phyloP scores from a whole-genome alignment of 2,888 invertebrate species.

The Adela reaumurella region DNA sequence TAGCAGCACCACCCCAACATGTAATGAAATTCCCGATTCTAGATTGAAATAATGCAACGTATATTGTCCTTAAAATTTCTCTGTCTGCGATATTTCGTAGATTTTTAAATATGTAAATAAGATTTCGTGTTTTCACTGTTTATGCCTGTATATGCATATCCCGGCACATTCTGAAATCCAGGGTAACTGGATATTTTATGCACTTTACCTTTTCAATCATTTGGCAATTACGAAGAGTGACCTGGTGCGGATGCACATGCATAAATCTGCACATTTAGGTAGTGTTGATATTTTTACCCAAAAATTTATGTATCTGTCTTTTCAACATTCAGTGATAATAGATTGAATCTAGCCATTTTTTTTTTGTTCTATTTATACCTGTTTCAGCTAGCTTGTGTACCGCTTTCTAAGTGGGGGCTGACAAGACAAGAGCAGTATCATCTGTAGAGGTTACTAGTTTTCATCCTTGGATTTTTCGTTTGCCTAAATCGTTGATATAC shows the following conservation, averaged over 20 bases:
- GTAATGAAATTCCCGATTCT: not conserved
- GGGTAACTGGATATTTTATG: not conserved
- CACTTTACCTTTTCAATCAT: not conserved
- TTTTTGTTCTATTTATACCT: not conserved
- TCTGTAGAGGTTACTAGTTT: not conserved
- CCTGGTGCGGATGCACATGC: not conserved
- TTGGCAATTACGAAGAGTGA: not conserved
- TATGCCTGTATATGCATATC: not conserved
- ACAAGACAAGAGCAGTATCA: not conserved
- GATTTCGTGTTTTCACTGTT: not conserved
- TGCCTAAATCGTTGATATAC: not conserved
- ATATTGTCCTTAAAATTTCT: not conserved
- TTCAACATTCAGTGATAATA: not conserved
- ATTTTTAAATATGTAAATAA: constrained; percentile 2
- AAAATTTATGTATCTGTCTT: not conserved
- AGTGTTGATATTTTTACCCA: not conserved
- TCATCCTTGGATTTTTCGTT: not conserved
- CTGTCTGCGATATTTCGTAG: not conserved
- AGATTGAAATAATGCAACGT: not conserved
- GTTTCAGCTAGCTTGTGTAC: not conserved
- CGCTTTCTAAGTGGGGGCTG: not conserved
- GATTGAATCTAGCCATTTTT: not conserved
- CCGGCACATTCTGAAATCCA: not conserved
- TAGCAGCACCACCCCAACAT: not conserved
- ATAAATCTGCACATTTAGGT: not conserved